These are phyloP conservation scores for Hyles euphorbiae DNA, from an alignment of 1,140 invertebrate genomes.

Conservation along the genomic window DNA sequence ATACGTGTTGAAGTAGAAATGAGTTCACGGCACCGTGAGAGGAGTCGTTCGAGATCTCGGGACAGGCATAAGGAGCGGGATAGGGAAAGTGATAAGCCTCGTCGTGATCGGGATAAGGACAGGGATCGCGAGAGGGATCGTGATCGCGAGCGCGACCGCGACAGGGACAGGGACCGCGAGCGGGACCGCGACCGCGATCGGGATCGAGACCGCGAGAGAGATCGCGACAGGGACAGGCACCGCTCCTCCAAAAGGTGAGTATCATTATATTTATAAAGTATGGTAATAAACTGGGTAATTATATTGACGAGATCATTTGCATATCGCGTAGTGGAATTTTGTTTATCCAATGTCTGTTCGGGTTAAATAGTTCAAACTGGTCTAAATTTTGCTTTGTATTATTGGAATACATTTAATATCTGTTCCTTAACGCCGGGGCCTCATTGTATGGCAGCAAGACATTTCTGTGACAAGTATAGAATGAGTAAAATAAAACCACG, in stretches of 20 bases:
- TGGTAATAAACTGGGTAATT: too few species aligned
- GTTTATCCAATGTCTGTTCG: too few species aligned
- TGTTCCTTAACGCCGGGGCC: too few species aligned
- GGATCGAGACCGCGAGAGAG: slow-evolving; percentile 61
- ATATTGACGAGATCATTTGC: too few species aligned
- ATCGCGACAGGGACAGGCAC: slow-evolving; percentile 68
- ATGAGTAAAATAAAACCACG: too few species aligned
- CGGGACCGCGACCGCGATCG: slow-evolving; percentile 46
- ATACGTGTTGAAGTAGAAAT: slow-evolving; percentile 21
- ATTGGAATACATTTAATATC: too few species aligned
- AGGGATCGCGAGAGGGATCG: slow-evolving; percentile 32
- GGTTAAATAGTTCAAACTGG: too few species aligned
- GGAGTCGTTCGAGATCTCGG: slow-evolving; percentile 57
- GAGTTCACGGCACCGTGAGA: slow-evolving; percentile 67
- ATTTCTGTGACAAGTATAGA: too few species aligned
- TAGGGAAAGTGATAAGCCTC: slow-evolving; percentile 43
- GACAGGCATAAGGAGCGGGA: slow-evolving; percentile 48
- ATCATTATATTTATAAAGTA: too few species aligned
- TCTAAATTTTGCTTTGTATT: too few species aligned
- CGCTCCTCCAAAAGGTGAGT: slow-evolving; percentile 59
- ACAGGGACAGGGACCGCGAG: slow-evolving; percentile 57
- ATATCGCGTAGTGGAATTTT: too few species aligned
- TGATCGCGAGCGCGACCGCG: slow-evolving; percentile 52
- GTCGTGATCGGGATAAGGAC: slow-evolving; percentile 63
- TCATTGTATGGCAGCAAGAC: too few species aligned